Evolutionary conservation across 2,888 invertebrate species (phyloP).

Genomic region (Trissolcus japonicus): DNA sequence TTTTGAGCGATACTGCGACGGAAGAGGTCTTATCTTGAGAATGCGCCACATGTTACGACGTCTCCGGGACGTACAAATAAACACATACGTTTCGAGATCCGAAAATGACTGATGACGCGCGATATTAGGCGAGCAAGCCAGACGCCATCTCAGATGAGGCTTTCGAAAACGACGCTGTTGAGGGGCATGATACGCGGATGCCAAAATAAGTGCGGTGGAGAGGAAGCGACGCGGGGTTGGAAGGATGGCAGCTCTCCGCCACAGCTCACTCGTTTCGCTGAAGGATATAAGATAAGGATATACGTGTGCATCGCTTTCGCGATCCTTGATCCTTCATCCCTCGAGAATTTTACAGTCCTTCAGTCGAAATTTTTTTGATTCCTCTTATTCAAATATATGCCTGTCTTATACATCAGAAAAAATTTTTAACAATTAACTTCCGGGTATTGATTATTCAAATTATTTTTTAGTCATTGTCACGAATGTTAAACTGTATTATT

Average conservation of each 20-base stretch:
- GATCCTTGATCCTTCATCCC: constrained; percentile 70
- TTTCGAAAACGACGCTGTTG: constrained; percentile 51
- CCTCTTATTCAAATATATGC: constrained; percentile 63
- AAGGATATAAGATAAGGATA: constrained; percentile 69
- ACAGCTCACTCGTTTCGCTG: constrained; percentile 43
- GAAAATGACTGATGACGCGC: constrained; percentile 71
- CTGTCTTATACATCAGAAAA: constrained; percentile 40
- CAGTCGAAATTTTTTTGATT: constrained; percentile 67
- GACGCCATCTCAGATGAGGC: constrained; percentile 62
- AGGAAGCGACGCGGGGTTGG: constrained; percentile 51
- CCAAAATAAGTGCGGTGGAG: constrained; percentile 53
- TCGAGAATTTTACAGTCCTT: constrained; percentile 64
- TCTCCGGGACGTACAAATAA: constrained; percentile 52
- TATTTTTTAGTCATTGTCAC: too few relatives aligned
- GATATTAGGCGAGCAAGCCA: constrained; percentile 69
- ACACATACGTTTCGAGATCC: constrained; percentile 51
- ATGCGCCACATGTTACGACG: constrained; percentile 47
- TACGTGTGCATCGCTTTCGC: constrained; percentile 68
- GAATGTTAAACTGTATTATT: too few relatives aligned
- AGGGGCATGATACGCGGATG: constrained; percentile 53
- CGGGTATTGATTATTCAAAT: too few relatives aligned
- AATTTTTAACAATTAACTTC: too few relatives aligned
- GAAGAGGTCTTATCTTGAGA: constrained; percentile 44
- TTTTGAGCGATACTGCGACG: constrained; percentile 52
- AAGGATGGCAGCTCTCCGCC: constrained; percentile 47